Conservation (phyloP, 2,113 vertebrate species). For the Coturnix japonica region DNA sequence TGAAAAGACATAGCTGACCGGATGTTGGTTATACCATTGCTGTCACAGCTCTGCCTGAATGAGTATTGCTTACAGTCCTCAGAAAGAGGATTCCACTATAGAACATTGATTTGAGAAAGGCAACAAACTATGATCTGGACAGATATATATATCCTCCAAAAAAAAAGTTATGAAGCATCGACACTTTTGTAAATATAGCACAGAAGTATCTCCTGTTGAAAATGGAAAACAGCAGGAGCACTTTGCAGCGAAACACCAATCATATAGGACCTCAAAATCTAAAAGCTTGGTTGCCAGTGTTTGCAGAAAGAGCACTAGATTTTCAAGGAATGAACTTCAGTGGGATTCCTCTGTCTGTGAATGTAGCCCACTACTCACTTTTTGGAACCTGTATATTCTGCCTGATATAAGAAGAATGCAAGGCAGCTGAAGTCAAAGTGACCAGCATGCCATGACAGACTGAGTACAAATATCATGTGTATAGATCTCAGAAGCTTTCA, state of each 20-base stretch:
- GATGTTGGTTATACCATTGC: background rate
- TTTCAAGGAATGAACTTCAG: accelerated
- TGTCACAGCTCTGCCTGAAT: background rate
- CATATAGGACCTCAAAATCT: background rate
- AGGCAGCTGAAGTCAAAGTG: background rate
- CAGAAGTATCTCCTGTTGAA: background rate
- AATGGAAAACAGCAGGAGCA: background rate
- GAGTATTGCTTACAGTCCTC: background rate
- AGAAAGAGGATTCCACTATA: background rate
- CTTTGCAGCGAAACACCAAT: background rate
- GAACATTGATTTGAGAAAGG: background rate
- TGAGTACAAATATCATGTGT: background rate
- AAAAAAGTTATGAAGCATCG: background rate
- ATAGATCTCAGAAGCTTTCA: background rate
- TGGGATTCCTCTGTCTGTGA: background rate
- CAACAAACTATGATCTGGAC: background rate
- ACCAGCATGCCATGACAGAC: background rate
- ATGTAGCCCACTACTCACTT: accelerated
- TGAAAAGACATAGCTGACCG: background rate
- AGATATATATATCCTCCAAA: background rate
- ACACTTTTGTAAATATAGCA: background rate
- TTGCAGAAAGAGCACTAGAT: background rate
- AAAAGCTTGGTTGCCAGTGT: background rate
- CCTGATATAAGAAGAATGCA: background rate
- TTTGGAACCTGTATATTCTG: background rate